A percentile compares a stretch with the other conserved stretches of the same genome.
Conservation (phyloP, 2,113 vertebrate species). For the Xenopus laevis region DNA sequence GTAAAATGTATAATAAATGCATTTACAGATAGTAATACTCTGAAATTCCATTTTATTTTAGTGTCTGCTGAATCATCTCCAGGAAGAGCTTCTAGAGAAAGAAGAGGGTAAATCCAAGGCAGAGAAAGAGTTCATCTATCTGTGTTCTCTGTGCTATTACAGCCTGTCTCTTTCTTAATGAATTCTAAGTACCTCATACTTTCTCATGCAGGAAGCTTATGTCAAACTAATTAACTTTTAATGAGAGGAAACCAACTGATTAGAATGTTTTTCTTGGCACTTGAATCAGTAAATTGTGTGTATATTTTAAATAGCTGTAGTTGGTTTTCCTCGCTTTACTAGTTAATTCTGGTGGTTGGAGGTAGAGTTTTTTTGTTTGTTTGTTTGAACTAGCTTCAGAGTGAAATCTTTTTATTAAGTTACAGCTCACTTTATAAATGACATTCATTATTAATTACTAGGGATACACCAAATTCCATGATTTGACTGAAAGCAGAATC, state of each 20-base stretch:
- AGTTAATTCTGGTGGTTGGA: constrained; percentile 29
- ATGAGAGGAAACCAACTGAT: constrained; percentile 82
- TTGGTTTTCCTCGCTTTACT: constrained; percentile 38
- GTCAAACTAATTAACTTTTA: constrained; percentile 81
- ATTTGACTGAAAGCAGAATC: too few relatives aligned
- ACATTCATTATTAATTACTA: too few relatives aligned
- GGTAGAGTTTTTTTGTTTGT: constrained; percentile 15
- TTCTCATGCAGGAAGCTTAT: constrained; percentile 78
- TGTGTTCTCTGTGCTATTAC: constrained; percentile 55
- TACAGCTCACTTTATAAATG: too few relatives aligned
- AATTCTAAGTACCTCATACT: constrained; percentile 74
- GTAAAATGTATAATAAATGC: not conserved
- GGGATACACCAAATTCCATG: too few relatives aligned
- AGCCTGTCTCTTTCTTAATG: constrained; percentile 72
- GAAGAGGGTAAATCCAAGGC: constrained; percentile 48
- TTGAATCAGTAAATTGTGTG: constrained; percentile 75
- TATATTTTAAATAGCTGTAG: constrained; percentile 53
- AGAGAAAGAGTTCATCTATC: constrained; percentile 22
- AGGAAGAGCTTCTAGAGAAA: constrained; percentile 47
- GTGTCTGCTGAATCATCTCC: constrained; percentile 43
- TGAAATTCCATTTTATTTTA: constrained; percentile 44
- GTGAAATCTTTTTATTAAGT: constrained; percentile 32
- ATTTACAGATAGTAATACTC: constrained; percentile 8
- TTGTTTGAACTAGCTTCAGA: constrained; percentile 41
- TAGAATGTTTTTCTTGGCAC: constrained; percentile 78